phyloP scores from a whole-genome alignment of 2,797 vertebrate species.

The Bradypus variegatus region DNA sequence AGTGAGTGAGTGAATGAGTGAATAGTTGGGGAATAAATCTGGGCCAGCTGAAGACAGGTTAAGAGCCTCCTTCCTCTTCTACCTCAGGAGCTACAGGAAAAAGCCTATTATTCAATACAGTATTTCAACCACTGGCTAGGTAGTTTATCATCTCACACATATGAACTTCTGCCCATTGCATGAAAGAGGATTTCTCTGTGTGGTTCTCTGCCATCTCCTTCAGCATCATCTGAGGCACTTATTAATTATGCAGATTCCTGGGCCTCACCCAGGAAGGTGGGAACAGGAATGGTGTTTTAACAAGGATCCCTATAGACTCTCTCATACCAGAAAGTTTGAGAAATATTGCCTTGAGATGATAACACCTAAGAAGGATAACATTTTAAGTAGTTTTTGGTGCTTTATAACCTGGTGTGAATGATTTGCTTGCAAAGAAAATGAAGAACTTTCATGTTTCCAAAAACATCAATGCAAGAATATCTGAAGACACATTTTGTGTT shows the following conservation, averaged over 20 bases:
- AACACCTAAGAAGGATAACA: background rate
- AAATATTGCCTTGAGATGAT: background rate
- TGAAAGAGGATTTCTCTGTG: background rate
- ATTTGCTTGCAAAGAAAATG: background rate
- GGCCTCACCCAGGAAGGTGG: background rate
- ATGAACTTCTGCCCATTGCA: background rate
- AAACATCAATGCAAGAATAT: background rate
- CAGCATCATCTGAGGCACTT: background rate
- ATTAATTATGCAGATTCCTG: background rate
- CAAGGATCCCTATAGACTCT: background rate
- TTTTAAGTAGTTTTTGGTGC: background rate
- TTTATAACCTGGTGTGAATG: background rate
- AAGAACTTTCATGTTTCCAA: background rate
- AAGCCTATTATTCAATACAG: background rate
- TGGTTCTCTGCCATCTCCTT: background rate
- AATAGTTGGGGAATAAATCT: background rate
- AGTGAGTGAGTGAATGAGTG: background rate
- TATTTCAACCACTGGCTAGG: background rate
- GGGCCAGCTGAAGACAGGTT: background rate
- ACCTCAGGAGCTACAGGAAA: background rate
- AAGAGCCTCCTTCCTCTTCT: background rate
- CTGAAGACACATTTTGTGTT: background rate
- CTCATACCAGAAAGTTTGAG: background rate
- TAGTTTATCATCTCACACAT: background rate
- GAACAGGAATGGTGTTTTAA: background rate